Conservation (phyloP, 2,888 invertebrate species). For the Isoperla grammatica region DNA sequence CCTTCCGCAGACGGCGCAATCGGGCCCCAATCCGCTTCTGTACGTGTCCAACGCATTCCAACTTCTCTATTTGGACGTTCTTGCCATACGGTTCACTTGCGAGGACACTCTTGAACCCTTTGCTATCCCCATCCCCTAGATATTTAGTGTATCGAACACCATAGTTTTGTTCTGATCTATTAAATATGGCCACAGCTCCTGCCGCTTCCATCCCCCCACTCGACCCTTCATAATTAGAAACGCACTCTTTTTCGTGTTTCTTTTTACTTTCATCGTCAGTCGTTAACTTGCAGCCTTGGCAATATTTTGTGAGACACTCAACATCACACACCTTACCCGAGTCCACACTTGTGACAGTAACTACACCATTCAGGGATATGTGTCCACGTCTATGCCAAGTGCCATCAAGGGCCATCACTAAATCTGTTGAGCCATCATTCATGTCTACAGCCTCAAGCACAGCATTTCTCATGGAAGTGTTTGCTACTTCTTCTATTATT, state of each 20-base stretch:
- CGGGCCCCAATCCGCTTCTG: constrained; percentile 19
- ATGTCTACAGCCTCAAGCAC: too few relatives aligned
- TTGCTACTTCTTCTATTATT: too few relatives aligned
- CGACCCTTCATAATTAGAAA: not conserved
- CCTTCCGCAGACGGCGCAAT: constrained; percentile 12
- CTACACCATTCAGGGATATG: too few relatives aligned
- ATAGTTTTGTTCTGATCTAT: constrained; percentile 10
- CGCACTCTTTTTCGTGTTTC: not conserved
- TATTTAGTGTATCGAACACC: constrained; percentile 21
- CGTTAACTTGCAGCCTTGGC: too few relatives aligned
- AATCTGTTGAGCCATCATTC: too few relatives aligned
- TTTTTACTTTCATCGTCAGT: too few relatives aligned
- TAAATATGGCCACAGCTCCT: constrained; percentile 17
- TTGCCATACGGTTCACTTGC: constrained; percentile 8
- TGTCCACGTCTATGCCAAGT: too few relatives aligned
- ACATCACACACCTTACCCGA: too few relatives aligned
- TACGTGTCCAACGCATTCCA: constrained; percentile 22
- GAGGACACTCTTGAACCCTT: constrained; percentile 8
- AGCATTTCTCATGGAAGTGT: too few relatives aligned
- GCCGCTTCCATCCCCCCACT: constrained; percentile 23
- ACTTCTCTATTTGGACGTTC: constrained; percentile 3
- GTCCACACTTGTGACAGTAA: too few relatives aligned
- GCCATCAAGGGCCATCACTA: too few relatives aligned
- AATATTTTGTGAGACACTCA: too few relatives aligned
- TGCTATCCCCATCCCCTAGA: constrained; percentile 26